Evolutionary conservation across 2,888 invertebrate species (phyloP).

Genomic region (Dyspetes luteomarginatus): DNA sequence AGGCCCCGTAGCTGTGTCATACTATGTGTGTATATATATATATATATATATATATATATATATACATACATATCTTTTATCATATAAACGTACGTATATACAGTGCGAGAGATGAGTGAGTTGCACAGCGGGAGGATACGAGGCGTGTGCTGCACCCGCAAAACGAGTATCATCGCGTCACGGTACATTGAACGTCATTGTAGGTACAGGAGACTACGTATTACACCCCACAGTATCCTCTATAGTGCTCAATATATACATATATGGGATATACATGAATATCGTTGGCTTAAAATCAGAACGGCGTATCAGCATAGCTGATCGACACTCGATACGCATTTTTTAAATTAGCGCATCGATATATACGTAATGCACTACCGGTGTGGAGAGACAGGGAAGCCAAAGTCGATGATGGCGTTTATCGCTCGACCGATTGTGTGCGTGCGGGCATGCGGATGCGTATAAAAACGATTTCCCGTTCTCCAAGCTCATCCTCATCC

Average conservation of each 20-base stretch:
- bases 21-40: background rate
- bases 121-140: slow-evolving; percentile 53
- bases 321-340: too few relatives aligned
- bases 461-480: slow-evolving; percentile 51
- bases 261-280: background rate
- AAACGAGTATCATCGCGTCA: slow-evolving; percentile 78
- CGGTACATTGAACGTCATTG: slow-evolving; percentile 81
- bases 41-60: background rate
- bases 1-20: slow-evolving; percentile 53
- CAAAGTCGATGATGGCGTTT: slow-evolving; percentile 76
- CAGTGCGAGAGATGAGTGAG: slow-evolving; percentile 38
- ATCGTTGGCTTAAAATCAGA: too few relatives aligned
- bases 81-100: background rate
- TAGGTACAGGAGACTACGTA: slow-evolving; percentile 52
- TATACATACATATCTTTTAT: background rate
- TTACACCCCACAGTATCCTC: slow-evolving; percentile 15
- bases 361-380: background rate
- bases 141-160: slow-evolving; percentile 69
- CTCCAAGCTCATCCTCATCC: slow-evolving; percentile 25
- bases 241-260: background rate
- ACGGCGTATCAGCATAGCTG: too few relatives aligned
- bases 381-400: slow-evolving; percentile 61
- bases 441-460: slow-evolving; percentile 59
- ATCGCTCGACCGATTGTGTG: slow-evolving; percentile 71
- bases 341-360: too few relatives aligned